Percentiles rank a stretch among this genome's conserved stretches.
phyloP scores from a whole-genome alignment of 2,797 vertebrate genomes.

The Sylvia borin region DNA sequence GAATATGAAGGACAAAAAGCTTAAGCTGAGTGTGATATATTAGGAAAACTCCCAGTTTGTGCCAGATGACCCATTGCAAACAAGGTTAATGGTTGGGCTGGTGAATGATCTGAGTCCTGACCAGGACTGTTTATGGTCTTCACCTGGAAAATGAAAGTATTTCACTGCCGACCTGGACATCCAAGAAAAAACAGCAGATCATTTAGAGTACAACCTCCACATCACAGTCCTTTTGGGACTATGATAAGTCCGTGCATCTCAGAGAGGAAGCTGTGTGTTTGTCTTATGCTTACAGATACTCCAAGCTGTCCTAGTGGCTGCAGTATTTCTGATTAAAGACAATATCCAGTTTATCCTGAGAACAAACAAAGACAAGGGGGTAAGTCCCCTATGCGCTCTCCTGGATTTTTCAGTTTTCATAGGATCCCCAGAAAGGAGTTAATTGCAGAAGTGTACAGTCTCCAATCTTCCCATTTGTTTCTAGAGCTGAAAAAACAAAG shows the following conservation, averaged over 20 bases:
- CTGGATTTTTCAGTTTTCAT: background rate
- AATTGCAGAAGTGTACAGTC: background rate
- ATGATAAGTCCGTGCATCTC: background rate
- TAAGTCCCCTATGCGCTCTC: background rate
- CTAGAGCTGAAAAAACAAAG: slow-evolving; percentile 3
- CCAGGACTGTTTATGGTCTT: background rate
- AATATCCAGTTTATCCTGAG: background rate
- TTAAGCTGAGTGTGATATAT: background rate
- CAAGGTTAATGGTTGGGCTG: background rate
- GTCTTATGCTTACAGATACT: background rate
- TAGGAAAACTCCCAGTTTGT: background rate
- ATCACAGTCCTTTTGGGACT: slow-evolving; percentile 49
- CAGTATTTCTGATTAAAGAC: background rate
- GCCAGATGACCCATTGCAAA: background rate
- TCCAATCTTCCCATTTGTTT: background rate
- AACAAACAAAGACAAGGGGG: background rate
- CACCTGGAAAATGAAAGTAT: background rate
- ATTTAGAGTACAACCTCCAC: background rate
- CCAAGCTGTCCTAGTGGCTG: background rate
- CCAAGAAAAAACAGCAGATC: background rate
- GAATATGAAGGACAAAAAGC: background rate
- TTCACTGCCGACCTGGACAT: background rate
- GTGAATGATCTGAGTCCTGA: background rate
- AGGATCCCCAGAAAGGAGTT: background rate
- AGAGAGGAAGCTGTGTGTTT: background rate